Evolutionary conservation across 1,140 invertebrate species (phyloP), one percentile per base, ranked within the genome.

Genomic region (Ceratoteleas bidentatus): DNA sequence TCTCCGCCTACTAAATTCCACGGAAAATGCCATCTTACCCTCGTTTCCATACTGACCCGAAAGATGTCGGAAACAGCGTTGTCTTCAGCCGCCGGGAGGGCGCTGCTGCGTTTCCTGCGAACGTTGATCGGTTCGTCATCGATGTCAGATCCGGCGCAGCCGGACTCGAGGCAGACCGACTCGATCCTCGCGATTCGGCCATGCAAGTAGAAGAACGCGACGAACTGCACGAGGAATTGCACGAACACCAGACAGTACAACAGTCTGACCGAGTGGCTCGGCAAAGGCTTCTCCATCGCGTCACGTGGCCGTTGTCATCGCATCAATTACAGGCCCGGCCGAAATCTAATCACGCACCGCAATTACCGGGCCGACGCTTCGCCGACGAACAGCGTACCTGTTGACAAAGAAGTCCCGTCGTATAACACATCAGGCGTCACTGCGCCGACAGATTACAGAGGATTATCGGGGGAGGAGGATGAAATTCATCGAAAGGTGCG

Each of bases 41-140:
- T 49, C 4, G 6, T 13, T 49, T 13, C 13, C n/a, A 76, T 70
- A 84, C 85, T 81, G 69, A 89, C 88, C 83, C 85, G 81, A 62
- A 86, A 88, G 32, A 85, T 82, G 58, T 88, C 86, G 6, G 85
- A 85, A 2, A 89, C 87, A 0, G 87, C 84, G 61, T 89, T 89
- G 54, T 89, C 87, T 52, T 88, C 88, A 6, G 85, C 40, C 5
- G 84, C 77, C 6, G 86, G 85, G 32, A 88, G 52, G 2, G 85
- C 75, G 57, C 85, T 85, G 68, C 85, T 88, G 0, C 88, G 83
- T 72, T 87, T 89, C 24, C 83, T 77, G 7, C 87, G 81, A 9
- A 84, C 54, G n/a, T 56, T 65, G 58, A 60, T n/a, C 33, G 66
- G 62, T 16, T 68, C 54, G 15, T 52, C 38, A 36, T 15, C 32